Conservation (phyloP, 1,140 invertebrate genomes). For the Laodelphax striatellus region DNA sequence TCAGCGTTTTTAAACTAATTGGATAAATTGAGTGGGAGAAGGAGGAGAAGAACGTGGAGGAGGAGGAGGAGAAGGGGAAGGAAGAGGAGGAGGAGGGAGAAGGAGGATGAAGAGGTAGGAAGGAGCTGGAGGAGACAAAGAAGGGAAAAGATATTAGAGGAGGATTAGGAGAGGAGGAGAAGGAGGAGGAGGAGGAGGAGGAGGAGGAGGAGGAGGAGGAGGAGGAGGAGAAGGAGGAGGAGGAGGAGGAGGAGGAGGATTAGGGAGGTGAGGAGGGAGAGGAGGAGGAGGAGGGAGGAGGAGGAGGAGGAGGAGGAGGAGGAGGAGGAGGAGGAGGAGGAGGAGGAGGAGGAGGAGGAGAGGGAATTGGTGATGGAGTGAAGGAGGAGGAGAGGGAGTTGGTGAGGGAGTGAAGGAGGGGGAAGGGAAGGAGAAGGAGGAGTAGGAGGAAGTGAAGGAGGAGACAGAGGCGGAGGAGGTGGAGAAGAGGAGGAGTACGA, state of each 20-base stretch:
- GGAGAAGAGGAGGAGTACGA: background rate
- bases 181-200: background rate
- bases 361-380: too few species aligned
- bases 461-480: background rate
- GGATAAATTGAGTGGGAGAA: too few species aligned
- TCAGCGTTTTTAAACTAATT: too few species aligned
- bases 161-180: too few species aligned
- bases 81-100: background rate
- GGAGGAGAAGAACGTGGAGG: too few species aligned
- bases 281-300: background rate
- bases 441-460: too few species aligned
- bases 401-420: too few species aligned
- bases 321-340: background rate
- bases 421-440: too few species aligned
- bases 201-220: background rate
- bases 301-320: background rate
- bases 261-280: too few species aligned
- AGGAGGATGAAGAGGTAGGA: too few species aligned
- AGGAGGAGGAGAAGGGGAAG: background rate
- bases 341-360: background rate
- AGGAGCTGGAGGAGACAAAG: too few species aligned
- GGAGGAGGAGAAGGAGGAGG: background rate
- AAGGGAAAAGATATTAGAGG: too few species aligned
- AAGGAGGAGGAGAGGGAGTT: background rate
- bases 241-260: background rate